Percentiles rank a stretch among this genome's conserved stretches.
Evolutionary conservation across 2,797 vertebrate species (phyloP).

Genomic region (Apodemus agrarius): DNA sequence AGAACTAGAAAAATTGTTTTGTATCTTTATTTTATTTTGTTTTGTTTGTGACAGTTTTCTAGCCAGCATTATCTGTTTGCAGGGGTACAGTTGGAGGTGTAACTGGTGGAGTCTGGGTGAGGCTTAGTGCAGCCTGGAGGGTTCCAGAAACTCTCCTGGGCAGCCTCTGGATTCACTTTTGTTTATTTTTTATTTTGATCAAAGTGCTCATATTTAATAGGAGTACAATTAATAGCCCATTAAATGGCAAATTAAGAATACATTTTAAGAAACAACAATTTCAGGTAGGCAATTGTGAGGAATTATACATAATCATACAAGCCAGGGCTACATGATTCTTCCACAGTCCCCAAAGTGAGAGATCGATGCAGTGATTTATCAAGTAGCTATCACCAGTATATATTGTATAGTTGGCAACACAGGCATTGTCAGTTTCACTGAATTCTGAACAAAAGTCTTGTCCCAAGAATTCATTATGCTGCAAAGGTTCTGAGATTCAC

Average conservation of each 20-base stretch:
- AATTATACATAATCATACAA: slow-evolving; percentile 90
- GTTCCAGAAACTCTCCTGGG: no score
- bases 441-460: slow-evolving; percentile 81
- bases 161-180: no score
- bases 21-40: no score
- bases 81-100: no score
- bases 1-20: no score
- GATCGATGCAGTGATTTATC: slow-evolving; percentile 89
- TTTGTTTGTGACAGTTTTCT: no score
- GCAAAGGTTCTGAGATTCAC: slow-evolving; percentile 71
- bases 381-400: slow-evolving; percentile 92
- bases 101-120: no score
- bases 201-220: slow-evolving; percentile 18
- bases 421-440: not conserved
- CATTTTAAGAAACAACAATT: slow-evolving; percentile 93
- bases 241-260: slow-evolving; percentile 87
- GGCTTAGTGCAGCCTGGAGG: no score
- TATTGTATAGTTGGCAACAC: not conserved
- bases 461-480: slow-evolving; percentile 92
- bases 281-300: slow-evolving; percentile 92
- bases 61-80: no score
- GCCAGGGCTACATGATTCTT: slow-evolving; percentile 92
- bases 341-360: slow-evolving; percentile 93
- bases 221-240: not conserved
- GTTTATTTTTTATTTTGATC: not conserved